Evolutionary conservation across 2,888 invertebrate genomes (phyloP), one percentile per base, ranked within the genome.

Genomic region (Pseudeuparius sepicola): DNA sequence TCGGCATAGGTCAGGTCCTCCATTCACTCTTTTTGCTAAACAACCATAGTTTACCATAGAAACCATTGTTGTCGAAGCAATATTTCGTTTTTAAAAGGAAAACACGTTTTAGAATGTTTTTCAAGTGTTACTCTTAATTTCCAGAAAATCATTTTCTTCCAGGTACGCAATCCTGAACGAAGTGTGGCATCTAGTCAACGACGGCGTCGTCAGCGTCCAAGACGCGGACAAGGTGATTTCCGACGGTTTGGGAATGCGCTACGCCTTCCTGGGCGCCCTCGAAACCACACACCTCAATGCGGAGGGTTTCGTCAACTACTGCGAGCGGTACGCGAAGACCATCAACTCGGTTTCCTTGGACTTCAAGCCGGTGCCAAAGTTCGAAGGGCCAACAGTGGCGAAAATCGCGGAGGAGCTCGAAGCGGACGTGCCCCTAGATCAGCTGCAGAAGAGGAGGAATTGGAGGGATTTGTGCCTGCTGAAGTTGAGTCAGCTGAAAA

Each of bases 251-350:
- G 96, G 94, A 7, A 84, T 88, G 74, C 73, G 96, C 30, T 97
- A 96, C 57, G 94, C 94, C 4, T 96, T 96, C 65, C 70, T 94
- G 39, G 97, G 97, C 3, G 84, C 92, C 0, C 65, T 94, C 43
- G 93, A 94, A 67, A 90, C 92, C 0, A 86, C 88, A 0, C 93
- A 93, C 63, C 70, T 96, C 39, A 97, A 97, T 59, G 93, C 94
- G 7, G 86, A 89, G 63, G 92, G 92, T 5, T 73, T 76, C 61
- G 60, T 60, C 10, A 73, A 73, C 46, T 78, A 78, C 48, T 72
- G 73, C 42, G 68, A 73, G 24, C 57, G 70, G 3, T 78, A 78
- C 49, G 61, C 65, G 2, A 66, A 73, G 30, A 70, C 71, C 1
- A 78, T 78, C 32, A 63, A 70, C 47, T 62, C 64, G 26, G 72